Evolutionary conservation across 2,113 vertebrate species (phyloP).

Genomic region (Sarotherodon lohbergeri): DNA sequence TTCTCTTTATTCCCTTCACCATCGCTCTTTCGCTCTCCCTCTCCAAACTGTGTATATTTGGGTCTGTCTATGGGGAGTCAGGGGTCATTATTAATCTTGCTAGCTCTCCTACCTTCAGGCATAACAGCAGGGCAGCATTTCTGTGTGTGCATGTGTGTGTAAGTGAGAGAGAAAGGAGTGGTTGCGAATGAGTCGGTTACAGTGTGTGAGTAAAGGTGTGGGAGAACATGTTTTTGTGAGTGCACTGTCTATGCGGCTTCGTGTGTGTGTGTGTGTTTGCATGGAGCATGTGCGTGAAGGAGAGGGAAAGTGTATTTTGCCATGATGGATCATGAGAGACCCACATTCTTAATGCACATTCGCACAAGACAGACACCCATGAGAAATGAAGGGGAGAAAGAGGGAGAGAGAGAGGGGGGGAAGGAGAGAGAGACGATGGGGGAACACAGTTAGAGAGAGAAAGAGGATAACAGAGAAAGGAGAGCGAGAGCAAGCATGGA

Average conservation of each 20-base stretch:
- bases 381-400: conserved; percentile 64
- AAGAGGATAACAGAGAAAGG: conserved; percentile 30
- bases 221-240: conserved; percentile 49
- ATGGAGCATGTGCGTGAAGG: conserved; percentile 18
- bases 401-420: conserved; percentile 7
- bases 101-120: conserved; percentile 74
- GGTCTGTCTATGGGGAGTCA: conserved; percentile 71
- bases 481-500: conserved; percentile 10
- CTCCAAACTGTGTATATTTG: conserved; percentile 77
- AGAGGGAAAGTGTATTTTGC: conserved; percentile 64
- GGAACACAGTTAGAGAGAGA: conserved; percentile 19
- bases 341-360: conserved; percentile 69
- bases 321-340: conserved; percentile 68
- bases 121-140: conserved; percentile 68
- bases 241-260: conserved; percentile 12
- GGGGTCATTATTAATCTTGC: conserved; percentile 79
- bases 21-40: conserved; percentile 50
- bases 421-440: conserved; percentile 20
- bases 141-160: conserved; percentile 53
- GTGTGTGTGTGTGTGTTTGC: conserved; percentile 12
- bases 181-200: conserved; percentile 59
- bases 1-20: conserved; percentile 22
- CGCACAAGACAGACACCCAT: conserved; percentile 66
- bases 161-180: conserved; percentile 46
- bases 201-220: conserved; percentile 48